Conservation (phyloP, 2,888 invertebrate species). For the Machimus atricapillus region DNA sequence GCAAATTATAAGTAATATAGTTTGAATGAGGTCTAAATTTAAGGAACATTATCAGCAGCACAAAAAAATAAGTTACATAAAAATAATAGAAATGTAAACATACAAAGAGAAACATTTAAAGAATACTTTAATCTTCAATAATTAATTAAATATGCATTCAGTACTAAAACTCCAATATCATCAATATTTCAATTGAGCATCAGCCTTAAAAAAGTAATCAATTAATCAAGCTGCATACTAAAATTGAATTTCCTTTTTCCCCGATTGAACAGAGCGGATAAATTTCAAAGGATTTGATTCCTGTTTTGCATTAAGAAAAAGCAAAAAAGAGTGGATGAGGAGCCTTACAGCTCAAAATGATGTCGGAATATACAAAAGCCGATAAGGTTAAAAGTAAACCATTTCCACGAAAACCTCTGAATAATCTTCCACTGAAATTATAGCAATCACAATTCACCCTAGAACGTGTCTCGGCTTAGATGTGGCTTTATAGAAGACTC, state of each 20-base stretch:
- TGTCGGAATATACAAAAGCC: neutral
- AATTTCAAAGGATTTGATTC: neutral
- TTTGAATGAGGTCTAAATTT: no score
- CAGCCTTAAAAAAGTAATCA: neutral
- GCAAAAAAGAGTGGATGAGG: neutral
- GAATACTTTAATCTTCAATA: neutral
- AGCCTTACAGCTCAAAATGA: neutral
- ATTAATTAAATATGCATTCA: neutral
- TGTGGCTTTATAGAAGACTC: neutral
- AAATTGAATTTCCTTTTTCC: neutral
- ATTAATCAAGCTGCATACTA: neutral
- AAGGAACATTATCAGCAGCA: no score
- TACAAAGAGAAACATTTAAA: neutral
- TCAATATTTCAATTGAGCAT: neutral
- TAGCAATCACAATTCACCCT: slow-evolving; percentile 2
- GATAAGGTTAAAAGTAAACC: neutral
- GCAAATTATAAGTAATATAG: no score
- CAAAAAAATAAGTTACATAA: no score
- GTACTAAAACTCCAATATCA: neutral
- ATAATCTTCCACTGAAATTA: neutral
- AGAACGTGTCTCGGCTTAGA: slow-evolving; percentile 14
- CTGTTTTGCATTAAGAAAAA: neutral
- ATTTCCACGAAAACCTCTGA: neutral
- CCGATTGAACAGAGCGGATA: neutral
- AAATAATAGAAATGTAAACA: no score